A percentile compares a stretch with the other conserved stretches of the same genome.
These are phyloP conservation scores for Macrosoma leucophasiata DNA, from an alignment of 2,888 invertebrate genomes.

Conservation along the genomic window DNA sequence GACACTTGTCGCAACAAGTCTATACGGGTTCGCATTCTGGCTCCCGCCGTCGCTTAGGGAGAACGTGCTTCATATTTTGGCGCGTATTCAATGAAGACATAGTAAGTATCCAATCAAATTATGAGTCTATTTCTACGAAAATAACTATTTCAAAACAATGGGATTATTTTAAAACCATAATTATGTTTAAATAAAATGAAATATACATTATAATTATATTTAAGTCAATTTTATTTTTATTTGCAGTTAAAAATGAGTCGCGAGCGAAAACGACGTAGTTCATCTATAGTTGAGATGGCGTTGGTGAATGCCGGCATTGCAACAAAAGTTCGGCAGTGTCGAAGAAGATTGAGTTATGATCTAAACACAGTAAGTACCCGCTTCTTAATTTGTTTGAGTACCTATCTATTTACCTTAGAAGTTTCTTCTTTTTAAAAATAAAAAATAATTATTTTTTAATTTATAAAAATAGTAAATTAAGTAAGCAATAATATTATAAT, in stretches of 20 bases:
- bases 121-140: too few relatives aligned
- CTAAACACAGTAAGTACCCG: conserved; percentile 1
- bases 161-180: neutral
- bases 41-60: neutral
- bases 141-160: neutral
- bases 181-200: neutral
- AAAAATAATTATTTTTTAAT: too few relatives aligned
- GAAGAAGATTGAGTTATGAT: conserved; percentile 1
- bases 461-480: too few relatives aligned
- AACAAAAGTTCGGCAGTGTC: conserved; percentile 1
- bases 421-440: too few relatives aligned
- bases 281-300: conserved; percentile 1
- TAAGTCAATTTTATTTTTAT: neutral
- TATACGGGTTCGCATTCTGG: conserved; percentile 1
- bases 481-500: too few relatives aligned
- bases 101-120: neutral
- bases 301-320: conserved; percentile 1
- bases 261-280: conserved; percentile 1
- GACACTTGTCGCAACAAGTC: neutral
- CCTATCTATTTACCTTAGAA: neutral
- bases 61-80: conserved; percentile 1
- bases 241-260: conserved; percentile 1
- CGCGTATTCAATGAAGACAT: conserved; percentile 1
- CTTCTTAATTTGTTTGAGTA: neutral
- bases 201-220: too few relatives aligned